Evolutionary conservation across 2,113 vertebrate genomes (phyloP).

Genomic region (Natator depressus): DNA sequence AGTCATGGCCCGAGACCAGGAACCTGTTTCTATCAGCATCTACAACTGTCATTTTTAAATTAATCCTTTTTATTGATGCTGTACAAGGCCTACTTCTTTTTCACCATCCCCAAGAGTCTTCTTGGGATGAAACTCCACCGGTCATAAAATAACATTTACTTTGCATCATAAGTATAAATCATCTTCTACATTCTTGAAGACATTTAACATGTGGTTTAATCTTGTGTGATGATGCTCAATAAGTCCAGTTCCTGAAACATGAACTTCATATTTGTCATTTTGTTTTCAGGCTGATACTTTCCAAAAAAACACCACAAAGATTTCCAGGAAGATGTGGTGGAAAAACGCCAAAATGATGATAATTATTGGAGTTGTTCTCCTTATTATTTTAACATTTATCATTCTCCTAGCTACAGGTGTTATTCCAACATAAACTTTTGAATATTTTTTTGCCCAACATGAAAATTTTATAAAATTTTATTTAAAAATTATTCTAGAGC

Average conservation of each 20-base stretch:
- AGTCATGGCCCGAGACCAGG: not conserved
- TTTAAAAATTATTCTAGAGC: not conserved
- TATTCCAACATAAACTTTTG: constrained; percentile 69
- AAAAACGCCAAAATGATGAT: constrained; percentile 85
- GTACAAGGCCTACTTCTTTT: not conserved
- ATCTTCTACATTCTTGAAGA: not conserved
- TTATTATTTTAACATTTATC: constrained; percentile 81
- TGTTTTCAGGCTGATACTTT: constrained; percentile 82
- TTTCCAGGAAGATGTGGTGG: constrained; percentile 85
- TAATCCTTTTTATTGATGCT: not conserved
- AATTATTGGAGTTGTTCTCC: constrained; percentile 76
- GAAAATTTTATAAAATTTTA: not conserved
- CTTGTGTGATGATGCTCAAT: not conserved
- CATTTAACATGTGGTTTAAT: not conserved
- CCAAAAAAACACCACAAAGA: constrained; percentile 77
- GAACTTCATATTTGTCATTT: constrained; percentile 14
- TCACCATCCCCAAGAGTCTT: not conserved
- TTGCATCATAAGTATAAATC: not conserved
- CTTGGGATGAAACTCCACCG: not conserved
- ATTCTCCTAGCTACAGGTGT: constrained; percentile 79
- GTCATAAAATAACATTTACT: not conserved
- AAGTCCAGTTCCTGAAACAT: not conserved
- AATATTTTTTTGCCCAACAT: not conserved
- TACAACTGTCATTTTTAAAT: not conserved
- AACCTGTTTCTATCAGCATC: not conserved